Evolutionary conservation across 2,888 invertebrate genomes (phyloP).

Genomic region (Seira musarum): DNA sequence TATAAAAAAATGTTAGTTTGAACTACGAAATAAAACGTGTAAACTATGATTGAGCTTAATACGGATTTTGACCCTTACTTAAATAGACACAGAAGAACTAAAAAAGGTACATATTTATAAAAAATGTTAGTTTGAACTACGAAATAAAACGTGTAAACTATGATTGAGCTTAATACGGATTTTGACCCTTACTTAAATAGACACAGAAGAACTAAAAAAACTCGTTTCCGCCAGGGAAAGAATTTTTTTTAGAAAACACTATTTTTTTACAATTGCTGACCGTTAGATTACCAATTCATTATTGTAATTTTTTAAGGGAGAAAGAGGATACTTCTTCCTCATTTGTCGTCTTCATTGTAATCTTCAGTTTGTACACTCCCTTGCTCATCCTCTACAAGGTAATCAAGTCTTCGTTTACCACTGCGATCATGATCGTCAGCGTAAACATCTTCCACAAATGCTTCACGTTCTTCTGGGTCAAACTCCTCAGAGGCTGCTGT

Average conservation of each 20-base stretch:
- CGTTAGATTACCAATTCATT: neutral
- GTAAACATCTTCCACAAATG: constrained; percentile 53
- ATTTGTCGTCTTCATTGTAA: constrained; percentile 21
- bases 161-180: neutral
- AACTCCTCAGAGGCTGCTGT: constrained; percentile 50
- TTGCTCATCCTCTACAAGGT: constrained; percentile 18
- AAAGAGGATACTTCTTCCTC: neutral
- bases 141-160: neutral
- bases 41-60: too few species aligned
- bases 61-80: too few species aligned
- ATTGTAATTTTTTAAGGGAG: too few species aligned
- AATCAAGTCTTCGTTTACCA: constrained; percentile 35
- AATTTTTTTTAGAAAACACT: neutral
- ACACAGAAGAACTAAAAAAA: neutral
- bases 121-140: neutral
- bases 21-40: too few species aligned
- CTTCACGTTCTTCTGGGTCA: constrained; percentile 59
- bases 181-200: neutral
- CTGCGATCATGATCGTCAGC: constrained; percentile 30
- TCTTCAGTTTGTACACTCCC: neutral
- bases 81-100: neutral
- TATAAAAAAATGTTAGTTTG: too few species aligned
- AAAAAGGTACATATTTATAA: neutral
- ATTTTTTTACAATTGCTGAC: neutral
- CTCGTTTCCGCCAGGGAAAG: too few species aligned